phyloP scores from a whole-genome alignment of 2,797 vertebrate genomes.

The Malurus splendens region DNA sequence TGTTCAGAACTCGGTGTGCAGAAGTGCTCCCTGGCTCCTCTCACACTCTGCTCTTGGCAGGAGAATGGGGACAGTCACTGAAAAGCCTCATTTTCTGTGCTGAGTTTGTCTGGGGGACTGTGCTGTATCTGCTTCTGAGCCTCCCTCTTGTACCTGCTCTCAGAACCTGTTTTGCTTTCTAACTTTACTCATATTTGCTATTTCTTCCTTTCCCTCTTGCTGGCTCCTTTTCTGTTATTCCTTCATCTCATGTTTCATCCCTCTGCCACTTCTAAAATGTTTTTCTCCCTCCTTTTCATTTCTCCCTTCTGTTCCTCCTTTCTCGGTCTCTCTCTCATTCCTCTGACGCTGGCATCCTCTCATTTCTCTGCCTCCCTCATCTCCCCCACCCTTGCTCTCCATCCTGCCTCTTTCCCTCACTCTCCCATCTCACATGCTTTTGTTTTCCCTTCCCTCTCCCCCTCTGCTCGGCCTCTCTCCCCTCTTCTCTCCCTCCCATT shows the following conservation, averaged over 20 bases:
- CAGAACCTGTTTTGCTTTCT: neutral
- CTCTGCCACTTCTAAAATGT: neutral
- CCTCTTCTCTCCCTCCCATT: slow-evolving; percentile 35
- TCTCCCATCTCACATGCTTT: neutral
- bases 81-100: slow-evolving; percentile 28
- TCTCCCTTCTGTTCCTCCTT: neutral
- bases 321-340: neutral
- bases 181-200: neutral
- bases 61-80: neutral
- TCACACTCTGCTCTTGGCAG: neutral
- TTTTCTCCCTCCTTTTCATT: neutral
- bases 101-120: neutral
- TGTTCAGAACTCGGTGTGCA: neutral
- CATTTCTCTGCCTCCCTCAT: neutral
- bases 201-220: neutral
- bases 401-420: neutral
- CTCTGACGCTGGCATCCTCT: neutral
- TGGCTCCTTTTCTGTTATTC: slow-evolving; percentile 14
- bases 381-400: neutral
- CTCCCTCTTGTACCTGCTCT: neutral
- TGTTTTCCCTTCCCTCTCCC: slow-evolving; percentile 38
- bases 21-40: neutral
- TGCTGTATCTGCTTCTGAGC: neutral
- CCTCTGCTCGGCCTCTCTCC: slow-evolving; percentile 27
- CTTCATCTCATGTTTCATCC: slow-evolving; percentile 8